Percentiles rank a stretch among this genome's conserved stretches.
Evolutionary conservation across 2,888 invertebrate species (phyloP).

Genomic region (Agriopis aurantiaria): DNA sequence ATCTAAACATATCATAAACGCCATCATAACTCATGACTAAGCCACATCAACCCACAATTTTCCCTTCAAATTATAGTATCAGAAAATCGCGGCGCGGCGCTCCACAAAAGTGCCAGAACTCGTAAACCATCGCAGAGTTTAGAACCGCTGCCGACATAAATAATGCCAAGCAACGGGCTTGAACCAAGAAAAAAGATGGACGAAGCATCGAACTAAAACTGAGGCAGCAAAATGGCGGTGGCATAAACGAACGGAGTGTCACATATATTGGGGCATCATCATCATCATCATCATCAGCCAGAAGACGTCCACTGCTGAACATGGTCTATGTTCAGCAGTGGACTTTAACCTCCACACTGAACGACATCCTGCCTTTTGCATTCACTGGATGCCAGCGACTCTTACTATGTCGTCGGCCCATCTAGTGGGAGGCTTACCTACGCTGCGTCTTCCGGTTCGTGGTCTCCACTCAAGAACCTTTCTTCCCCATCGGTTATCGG

Average conservation of each 20-base stretch:
- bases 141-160: slow-evolving; percentile 35
- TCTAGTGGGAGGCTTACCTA: too few relatives aligned
- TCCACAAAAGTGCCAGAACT: slow-evolving; percentile 44
- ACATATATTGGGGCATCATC: too few relatives aligned
- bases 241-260: background rate
- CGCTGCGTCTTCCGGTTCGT: too few relatives aligned
- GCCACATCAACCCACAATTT: slow-evolving; percentile 18
- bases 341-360: too few relatives aligned
- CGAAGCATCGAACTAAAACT: background rate
- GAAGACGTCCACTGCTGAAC: too few relatives aligned
- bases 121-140: slow-evolving; percentile 42
- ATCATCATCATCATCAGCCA: too few relatives aligned
- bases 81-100: slow-evolving; percentile 24
- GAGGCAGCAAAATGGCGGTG: background rate
- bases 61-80: slow-evolving; percentile 21
- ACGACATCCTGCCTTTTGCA: too few relatives aligned
- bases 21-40: slow-evolving; percentile 6
- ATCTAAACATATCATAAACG: slow-evolving; percentile 6
- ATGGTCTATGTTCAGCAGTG: too few relatives aligned
- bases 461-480: too few relatives aligned
- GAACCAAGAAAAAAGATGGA: slow-evolving; percentile 5
- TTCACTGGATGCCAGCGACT: too few relatives aligned
- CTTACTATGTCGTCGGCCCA: too few relatives aligned
- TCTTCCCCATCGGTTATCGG: too few relatives aligned
- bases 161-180: slow-evolving; percentile 28